Conservation (phyloP, 2,888 invertebrate species). For the Ennomos fuscantarius region DNA sequence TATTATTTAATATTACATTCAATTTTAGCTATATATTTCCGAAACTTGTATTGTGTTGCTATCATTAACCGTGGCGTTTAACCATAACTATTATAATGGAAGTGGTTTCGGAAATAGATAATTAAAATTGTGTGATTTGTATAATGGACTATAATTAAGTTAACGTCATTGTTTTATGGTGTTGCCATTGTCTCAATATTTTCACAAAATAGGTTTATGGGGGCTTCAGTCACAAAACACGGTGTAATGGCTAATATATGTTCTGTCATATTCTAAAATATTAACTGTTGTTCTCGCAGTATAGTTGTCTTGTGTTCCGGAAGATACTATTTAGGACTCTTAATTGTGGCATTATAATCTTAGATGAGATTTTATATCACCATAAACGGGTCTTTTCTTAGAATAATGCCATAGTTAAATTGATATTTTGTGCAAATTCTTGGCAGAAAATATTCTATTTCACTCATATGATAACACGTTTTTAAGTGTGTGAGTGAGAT, state of each 20-base stretch:
- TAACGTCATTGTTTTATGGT: conserved; percentile 75
- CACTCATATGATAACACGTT: conserved; percentile 1
- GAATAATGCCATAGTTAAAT: conserved; percentile 12
- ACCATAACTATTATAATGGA: too few species aligned
- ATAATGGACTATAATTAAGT: conserved; percentile 50
- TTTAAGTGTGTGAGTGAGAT: conserved; percentile 1
- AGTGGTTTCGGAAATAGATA: conserved; percentile 42
- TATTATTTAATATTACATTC: conserved; percentile 48
- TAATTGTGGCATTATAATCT: conserved; percentile 9
- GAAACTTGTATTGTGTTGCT: conserved; percentile 1
- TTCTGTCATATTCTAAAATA: conserved; percentile 70
- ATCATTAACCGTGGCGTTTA: too few species aligned
- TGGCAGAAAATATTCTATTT: conserved; percentile 1
- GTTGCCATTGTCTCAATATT: conserved; percentile 73
- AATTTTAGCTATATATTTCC: conserved; percentile 44
- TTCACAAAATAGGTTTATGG: conserved; percentile 71
- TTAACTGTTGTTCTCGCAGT: conserved; percentile 41
- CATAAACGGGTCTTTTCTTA: too few species aligned
- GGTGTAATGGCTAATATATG: conserved; percentile 81
- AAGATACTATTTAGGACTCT: conserved; percentile 3
- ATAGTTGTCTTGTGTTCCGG: conserved; percentile 17
- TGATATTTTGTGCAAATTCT: background rate
- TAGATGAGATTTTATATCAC: too few species aligned
- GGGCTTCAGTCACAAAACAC: conserved; percentile 77
- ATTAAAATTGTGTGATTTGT: conserved; percentile 56